A percentile compares a stretch with the other conserved stretches of the same genome.
Conservation (phyloP, 2,888 invertebrate species). For the Epirrhoe tristata region DNA sequence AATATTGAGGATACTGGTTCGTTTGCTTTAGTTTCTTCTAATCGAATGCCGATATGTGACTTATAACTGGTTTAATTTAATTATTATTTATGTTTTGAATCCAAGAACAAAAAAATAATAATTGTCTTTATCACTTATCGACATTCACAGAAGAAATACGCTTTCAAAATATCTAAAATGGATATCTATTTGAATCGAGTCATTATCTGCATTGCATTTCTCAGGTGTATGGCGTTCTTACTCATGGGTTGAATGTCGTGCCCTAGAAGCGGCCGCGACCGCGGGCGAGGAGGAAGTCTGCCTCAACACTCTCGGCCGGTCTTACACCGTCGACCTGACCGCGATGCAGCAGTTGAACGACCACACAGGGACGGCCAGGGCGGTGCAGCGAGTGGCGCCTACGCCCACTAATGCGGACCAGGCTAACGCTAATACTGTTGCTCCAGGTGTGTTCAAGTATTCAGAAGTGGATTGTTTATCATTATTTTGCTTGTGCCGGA, state of each 20-base stretch:
- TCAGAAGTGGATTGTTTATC: no score
- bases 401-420: conserved; percentile 54
- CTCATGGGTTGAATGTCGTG: conserved; percentile 96
- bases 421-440: conserved; percentile 48
- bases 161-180: background rate
- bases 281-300: conserved; percentile 98
- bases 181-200: conserved; percentile 1
- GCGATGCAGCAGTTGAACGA: conserved; percentile 99
- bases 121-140: background rate
- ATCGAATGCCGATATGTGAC: conserved; percentile 7
- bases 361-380: conserved; percentile 97
- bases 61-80: background rate
- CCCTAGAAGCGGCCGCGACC: conserved; percentile 97
- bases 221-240: conserved; percentile 95
- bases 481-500: no score
- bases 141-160: background rate
- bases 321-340: conserved; percentile 98
- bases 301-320: conserved; percentile 95
- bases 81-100: background rate
- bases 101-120: no score
- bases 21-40: conserved; percentile 9
- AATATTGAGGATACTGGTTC: conserved; percentile 22
- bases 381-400: conserved; percentile 93
- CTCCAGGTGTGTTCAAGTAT: conserved; percentile 46
- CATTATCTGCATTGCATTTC: conserved; percentile 25